Conservation (phyloP, 2,113 vertebrate genomes). For the Centrocercus urophasianus region DNA sequence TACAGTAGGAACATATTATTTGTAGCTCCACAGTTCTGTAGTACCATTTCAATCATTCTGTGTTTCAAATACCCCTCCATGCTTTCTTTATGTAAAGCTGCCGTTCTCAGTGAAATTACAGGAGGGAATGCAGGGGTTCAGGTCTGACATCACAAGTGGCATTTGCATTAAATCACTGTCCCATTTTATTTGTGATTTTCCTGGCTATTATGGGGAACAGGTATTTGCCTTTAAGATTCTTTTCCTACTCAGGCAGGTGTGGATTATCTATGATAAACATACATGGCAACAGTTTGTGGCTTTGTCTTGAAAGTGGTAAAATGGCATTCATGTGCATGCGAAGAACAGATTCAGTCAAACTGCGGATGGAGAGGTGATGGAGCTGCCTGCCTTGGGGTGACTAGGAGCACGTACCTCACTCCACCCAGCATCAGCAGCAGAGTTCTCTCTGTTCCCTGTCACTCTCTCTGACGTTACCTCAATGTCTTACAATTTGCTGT, state of each 20-base stretch:
- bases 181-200: not conserved
- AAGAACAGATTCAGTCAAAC: not conserved
- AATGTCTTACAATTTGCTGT: not conserved
- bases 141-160: not conserved
- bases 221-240: not conserved
- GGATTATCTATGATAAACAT: not conserved
- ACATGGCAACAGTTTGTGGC: not conserved
- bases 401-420: not conserved
- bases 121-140: not conserved
- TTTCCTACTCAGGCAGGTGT: not conserved
- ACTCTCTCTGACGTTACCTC: not conserved
- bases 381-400: not conserved
- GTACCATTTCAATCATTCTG: not conserved
- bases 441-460: not conserved
- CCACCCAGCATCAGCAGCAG: not conserved
- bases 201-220: not conserved
- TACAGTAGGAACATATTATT: not conserved
- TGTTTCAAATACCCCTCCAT: not conserved
- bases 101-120: not conserved
- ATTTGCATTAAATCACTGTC: not conserved
- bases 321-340: not conserved
- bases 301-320: not conserved
- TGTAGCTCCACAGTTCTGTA: not conserved
- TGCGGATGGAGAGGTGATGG: rapidly evolving
- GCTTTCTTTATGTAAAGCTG: not conserved